phyloP scores from a whole-genome alignment of 2,888 invertebrate species.

The Geophilus truncorum region DNA sequence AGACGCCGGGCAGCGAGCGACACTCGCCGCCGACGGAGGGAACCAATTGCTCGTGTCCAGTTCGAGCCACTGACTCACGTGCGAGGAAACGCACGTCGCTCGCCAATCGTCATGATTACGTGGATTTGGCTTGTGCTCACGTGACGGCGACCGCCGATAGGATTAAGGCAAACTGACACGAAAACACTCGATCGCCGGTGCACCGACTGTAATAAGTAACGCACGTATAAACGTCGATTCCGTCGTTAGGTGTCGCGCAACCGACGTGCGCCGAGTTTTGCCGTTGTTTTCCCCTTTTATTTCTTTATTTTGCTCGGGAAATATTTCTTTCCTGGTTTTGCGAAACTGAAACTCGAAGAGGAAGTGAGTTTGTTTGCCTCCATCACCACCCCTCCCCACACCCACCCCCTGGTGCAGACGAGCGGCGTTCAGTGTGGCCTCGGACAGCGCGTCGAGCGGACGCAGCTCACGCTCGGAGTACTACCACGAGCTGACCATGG shows the following conservation, averaged over 20 bases:
- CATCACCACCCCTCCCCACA: not conserved
- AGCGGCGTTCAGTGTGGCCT: conserved; percentile 14
- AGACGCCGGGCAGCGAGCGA: conserved; percentile 5
- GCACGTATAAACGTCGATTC: not conserved
- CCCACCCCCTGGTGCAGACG: conserved; percentile 7
- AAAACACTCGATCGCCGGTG: not conserved
- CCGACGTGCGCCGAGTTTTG: not conserved
- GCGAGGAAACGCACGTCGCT: not conserved
- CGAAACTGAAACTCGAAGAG: conserved; percentile 28
- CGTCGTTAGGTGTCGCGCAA: not conserved
- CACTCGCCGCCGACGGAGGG: not conserved
- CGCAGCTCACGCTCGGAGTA: conserved; percentile 16
- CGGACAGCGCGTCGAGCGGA: conserved; percentile 13
- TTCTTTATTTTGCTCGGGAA: not conserved
- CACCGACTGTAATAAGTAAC: no score
- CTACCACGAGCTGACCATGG: conserved; percentile 30
- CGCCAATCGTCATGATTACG: not conserved
- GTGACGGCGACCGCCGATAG: not conserved
- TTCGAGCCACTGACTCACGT: conserved; percentile 19
- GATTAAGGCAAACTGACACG: conserved; percentile 1
- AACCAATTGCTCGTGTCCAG: conserved; percentile 5
- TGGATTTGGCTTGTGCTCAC: not conserved
- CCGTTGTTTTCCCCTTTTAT: not conserved
- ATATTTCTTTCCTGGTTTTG: not conserved
- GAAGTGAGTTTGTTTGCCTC: conserved; percentile 6